A percentile compares a stretch with the other conserved stretches of the same genome.
These are phyloP conservation scores for Parotocinclus haroldoi DNA, from an alignment of 2,797 vertebrate species.

Conservation along the genomic window DNA sequence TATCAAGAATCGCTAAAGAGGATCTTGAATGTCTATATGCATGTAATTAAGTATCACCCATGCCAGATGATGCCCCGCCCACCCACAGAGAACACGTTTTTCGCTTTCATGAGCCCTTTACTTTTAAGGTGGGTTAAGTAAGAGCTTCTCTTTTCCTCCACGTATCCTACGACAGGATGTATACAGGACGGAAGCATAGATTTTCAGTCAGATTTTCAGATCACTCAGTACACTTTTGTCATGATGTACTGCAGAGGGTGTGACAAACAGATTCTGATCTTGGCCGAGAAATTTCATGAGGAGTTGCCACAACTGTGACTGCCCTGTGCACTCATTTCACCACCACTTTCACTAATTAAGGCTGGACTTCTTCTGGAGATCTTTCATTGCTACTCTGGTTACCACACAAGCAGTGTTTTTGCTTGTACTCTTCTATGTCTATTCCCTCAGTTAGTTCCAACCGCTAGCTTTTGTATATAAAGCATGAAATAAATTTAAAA, in stretches of 20 bases:
- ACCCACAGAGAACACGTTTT: neutral
- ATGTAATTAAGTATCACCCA: no score
- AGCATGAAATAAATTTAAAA: no score
- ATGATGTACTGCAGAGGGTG: conserved; percentile 66
- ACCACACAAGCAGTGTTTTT: conserved; percentile 51
- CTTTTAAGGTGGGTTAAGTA: conserved; percentile 26
- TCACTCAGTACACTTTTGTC: conserved; percentile 58
- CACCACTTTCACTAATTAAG: conserved; percentile 77
- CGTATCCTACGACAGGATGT: neutral
- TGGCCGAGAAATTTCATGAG: conserved; percentile 76
- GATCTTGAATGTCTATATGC: no score
- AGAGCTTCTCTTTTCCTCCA: conserved; percentile 32
- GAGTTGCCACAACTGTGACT: conserved; percentile 73
- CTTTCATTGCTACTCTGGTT: conserved; percentile 44
- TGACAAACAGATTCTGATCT: conserved; percentile 72
- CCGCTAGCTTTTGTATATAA: conserved; percentile 17
- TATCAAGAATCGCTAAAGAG: no score
- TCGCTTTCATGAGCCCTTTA: conserved; percentile 3
- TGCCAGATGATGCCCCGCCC: no score
- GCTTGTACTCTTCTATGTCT: conserved; percentile 23
- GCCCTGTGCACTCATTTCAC: conserved; percentile 78
- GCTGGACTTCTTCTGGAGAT: conserved; percentile 55
- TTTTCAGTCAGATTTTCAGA: no score
- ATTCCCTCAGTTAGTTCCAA: conserved; percentile 20
- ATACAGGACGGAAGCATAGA: neutral